Evolutionary conservation across 2,888 invertebrate species (phyloP), one percentile per base, ranked within the genome.

Genomic region (Nomada fucata): DNA sequence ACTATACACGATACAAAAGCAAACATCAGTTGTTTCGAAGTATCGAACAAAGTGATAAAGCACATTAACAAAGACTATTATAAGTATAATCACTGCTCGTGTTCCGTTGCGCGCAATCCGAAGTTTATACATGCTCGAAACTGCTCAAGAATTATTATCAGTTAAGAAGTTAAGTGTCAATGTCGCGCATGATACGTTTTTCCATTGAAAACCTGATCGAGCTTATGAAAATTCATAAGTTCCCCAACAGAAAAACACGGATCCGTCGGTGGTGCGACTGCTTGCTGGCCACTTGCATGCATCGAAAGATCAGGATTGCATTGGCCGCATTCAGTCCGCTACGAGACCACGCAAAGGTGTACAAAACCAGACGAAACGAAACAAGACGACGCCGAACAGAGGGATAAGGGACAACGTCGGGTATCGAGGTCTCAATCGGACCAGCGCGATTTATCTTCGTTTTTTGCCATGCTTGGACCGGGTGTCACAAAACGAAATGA

Each of bases 391-490:
- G 52, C 44, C 11, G 42, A 63, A 20, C 52, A 11, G 59, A n/a
- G 29, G 67, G 73, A 83, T 55, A 64, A 23, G 64, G 52, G 44
- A 44, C 50, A 55, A 26, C 72, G 61, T 36, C 26, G 68, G 61
- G 63, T 64, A 72, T 78, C 65, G 81, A 86, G 82, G 80, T 84
- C 84, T 84, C 84, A 86, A 86, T 86, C 86, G 73, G 82, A 79
- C 76, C 79, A 42, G 69, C 71, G 69, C 79, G 86, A 86, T 86
- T 81, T 84, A 84, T 86, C 86, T 86, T 79, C 80, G 86, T 74
- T 64, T 82, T 82, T 29, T 80, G 77, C 84, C 74, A 50, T 70
- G 84, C 78, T 82, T 82, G 76, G 82, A 82, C 72, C 79, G 42
- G 82, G 86, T 83, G 86, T 86, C 87, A 83, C 76, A 71, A 75